Conservation (phyloP, 2,113 vertebrate genomes). For the Phycodurus eques region DNA sequence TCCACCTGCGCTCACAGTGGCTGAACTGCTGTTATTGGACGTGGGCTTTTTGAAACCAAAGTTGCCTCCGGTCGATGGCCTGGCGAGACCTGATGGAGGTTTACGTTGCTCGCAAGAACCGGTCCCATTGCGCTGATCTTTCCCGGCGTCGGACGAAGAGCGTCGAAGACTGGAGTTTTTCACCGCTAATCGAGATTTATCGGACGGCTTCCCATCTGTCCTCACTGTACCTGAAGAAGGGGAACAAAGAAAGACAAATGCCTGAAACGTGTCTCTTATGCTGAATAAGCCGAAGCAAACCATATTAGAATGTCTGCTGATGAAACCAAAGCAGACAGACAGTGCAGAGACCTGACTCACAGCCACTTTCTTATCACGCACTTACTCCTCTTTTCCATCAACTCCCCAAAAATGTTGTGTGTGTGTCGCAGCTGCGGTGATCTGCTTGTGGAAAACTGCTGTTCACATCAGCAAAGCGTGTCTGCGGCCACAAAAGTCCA, state of each 20-base stretch:
- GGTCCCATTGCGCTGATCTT: conserved; percentile 75
- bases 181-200: conserved; percentile 85
- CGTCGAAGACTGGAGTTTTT: conserved; percentile 85
- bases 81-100: conserved; percentile 85
- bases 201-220: conserved; percentile 76
- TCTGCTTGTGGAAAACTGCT: conserved; percentile 36
- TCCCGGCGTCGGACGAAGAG: conserved; percentile 89
- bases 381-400: conserved; percentile 66
- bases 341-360: conserved; percentile 28
- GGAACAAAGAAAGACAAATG: conserved; percentile 1
- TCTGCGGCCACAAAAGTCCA: conserved; percentile 30
- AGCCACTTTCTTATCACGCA: conserved; percentile 51
- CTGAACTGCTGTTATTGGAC: conserved; percentile 55
- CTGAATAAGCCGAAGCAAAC: conserved; percentile 35
- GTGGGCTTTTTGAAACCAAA: conserved; percentile 91
- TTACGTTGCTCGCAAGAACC: conserved; percentile 80
- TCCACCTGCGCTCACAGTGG: conserved; percentile 61
- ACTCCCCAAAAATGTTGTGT: conserved; percentile 21
- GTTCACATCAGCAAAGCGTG: conserved; percentile 45
- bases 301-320: conserved; percentile 48
- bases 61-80: conserved; percentile 82
- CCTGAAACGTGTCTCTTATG: neutral
- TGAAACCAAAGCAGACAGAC: conserved; percentile 40
- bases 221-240: conserved; percentile 47
- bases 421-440: conserved; percentile 36